Conservation (phyloP, 2,888 invertebrate species). For the Drosophila ezoana region DNA sequence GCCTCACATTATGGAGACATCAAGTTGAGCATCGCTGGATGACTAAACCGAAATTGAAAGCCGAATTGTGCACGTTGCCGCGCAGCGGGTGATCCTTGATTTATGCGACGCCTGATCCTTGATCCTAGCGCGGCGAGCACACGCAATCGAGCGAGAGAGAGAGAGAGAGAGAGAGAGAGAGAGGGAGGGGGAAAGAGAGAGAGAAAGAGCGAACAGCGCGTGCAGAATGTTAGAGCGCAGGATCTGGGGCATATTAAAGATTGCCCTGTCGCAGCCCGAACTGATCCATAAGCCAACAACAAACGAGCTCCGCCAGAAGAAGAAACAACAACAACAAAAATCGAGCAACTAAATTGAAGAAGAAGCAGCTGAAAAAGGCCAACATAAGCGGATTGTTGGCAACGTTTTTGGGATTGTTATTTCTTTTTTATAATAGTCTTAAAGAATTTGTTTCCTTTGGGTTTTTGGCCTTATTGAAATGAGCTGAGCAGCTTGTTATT, state of each 20-base stretch:
- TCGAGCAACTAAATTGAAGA: slow-evolving; percentile 21
- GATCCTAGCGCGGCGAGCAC: slow-evolving; percentile 61
- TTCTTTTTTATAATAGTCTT: slow-evolving; percentile 61
- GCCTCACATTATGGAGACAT: slow-evolving; percentile 23
- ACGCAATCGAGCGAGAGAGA: slow-evolving; percentile 59
- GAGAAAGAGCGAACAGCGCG: slow-evolving; percentile 63
- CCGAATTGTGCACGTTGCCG: slow-evolving; percentile 67
- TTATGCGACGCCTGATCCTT: slow-evolving; percentile 69
- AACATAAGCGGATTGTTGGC: slow-evolving; percentile 69
- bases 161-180: slow-evolving; percentile 22
- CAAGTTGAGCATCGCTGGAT: slow-evolving; percentile 36
- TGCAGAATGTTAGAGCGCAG: slow-evolving; percentile 63
- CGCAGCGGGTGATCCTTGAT: slow-evolving; percentile 78
- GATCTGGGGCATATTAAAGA: slow-evolving; percentile 11
- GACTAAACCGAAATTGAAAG: slow-evolving; percentile 56
- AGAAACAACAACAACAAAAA: slow-evolving; percentile 34
- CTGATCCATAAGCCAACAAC: slow-evolving; percentile 55
- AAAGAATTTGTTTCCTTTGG: slow-evolving; percentile 54
- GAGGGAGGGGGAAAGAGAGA: slow-evolving; percentile 22
- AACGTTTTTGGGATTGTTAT: slow-evolving; percentile 24
- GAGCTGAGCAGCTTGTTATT: slow-evolving; percentile 53
- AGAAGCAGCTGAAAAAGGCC: slow-evolving; percentile 12
- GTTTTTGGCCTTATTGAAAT: slow-evolving; percentile 75
- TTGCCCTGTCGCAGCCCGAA: slow-evolving; percentile 18
- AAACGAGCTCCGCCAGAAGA: slow-evolving; percentile 45